A percentile compares a stretch with the other conserved stretches of the same genome.
Conservation (phyloP, 2,888 invertebrate genomes). For the Scotopteryx bipunctaria region DNA sequence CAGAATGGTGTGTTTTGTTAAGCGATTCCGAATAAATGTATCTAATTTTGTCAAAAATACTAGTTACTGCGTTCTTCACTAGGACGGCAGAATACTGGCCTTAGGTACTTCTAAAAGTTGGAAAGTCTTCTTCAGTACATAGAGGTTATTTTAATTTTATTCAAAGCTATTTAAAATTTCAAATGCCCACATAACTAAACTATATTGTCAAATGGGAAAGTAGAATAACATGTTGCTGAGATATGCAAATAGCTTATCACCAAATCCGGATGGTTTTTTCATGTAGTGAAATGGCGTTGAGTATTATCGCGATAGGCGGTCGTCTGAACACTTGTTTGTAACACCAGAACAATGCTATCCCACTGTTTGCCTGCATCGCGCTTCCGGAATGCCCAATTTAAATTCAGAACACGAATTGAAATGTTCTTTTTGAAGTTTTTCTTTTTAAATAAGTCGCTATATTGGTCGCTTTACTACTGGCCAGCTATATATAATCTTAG, state of each 20-base stretch:
- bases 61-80: too few species aligned
- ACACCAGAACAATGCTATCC: conserved; percentile 52
- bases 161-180: too few species aligned
- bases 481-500: too few species aligned
- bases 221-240: conserved; percentile 14
- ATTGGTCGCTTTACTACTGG: too few species aligned
- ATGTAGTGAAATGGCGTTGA: conserved; percentile 35
- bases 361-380: conserved; percentile 33
- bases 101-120: too few species aligned
- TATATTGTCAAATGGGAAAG: background rate
- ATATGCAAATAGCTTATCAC: conserved; percentile 37
- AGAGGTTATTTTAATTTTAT: too few species aligned
- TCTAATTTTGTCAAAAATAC: too few species aligned
- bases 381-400: conserved; percentile 58
- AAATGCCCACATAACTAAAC: background rate
- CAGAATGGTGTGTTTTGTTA: too few species aligned
- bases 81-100: too few species aligned
- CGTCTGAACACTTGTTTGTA: conserved; percentile 55
- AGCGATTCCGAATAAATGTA: too few species aligned
- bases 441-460: too few species aligned
- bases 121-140: too few species aligned
- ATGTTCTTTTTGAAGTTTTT: conserved; percentile 45
- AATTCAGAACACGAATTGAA: conserved; percentile 63
- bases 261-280: conserved; percentile 41
- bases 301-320: conserved; percentile 49